Percentiles rank a stretch among this genome's conserved stretches.
These are phyloP conservation scores for Mormyrops boulengeri DNA, from an alignment of 2,797 vertebrate species.

Conservation along the genomic window DNA sequence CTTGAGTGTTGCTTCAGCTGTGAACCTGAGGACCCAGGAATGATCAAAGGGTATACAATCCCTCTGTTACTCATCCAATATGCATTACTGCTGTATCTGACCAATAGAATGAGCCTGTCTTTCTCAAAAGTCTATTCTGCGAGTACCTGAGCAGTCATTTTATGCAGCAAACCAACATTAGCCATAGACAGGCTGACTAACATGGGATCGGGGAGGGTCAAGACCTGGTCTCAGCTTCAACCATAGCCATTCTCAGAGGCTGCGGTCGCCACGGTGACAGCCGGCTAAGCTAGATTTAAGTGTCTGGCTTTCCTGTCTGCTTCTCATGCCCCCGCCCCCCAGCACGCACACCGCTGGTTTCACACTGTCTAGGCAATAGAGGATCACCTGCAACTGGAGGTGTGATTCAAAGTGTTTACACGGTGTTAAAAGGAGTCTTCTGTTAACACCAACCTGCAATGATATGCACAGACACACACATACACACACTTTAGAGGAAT, in stretches of 20 bases:
- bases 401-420: not conserved
- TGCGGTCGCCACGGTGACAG: constrained; percentile 10
- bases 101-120: not conserved
- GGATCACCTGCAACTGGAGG: not conserved
- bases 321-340: not conserved
- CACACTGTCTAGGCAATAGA: not conserved
- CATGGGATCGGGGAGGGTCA: not conserved
- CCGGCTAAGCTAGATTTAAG: not conserved
- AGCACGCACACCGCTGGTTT: not conserved
- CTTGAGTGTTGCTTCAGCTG: not conserved
- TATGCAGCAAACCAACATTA: not conserved
- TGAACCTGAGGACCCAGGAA: not conserved
- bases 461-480: constrained; percentile 14
- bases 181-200: not conserved
- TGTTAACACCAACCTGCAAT: not conserved
- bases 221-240: constrained; percentile 16
- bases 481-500: not conserved
- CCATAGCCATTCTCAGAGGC: not conserved
- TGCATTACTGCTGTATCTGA: not conserved
- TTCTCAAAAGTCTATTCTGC: not conserved
- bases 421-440: not conserved
- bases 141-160: not conserved
- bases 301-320: not conserved
- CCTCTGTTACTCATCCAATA: not conserved
- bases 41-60: not conserved